Conservation (phyloP, 2,888 invertebrate genomes). For the Apotomis betuletana region DNA sequence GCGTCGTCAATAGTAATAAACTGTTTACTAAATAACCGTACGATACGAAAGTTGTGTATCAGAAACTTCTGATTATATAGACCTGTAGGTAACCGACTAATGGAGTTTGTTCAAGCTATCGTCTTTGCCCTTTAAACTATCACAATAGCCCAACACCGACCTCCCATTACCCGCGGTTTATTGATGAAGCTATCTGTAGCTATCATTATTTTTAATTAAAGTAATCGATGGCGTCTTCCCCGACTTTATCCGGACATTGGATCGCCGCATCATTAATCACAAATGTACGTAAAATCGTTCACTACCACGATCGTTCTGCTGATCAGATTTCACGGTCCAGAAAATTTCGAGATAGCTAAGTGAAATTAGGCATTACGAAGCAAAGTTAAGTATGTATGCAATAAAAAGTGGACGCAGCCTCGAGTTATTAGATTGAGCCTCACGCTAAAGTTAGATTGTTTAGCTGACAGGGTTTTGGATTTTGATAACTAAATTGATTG, state of each 20-base stretch:
- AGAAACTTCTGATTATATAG: not conserved
- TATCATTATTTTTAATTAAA: slow-evolving; percentile 63
- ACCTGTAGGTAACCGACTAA: not conserved
- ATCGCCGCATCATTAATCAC: slow-evolving; percentile 57
- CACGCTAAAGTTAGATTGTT: too few species aligned
- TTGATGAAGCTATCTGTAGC: slow-evolving; percentile 47
- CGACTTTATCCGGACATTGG: slow-evolving; percentile 50
- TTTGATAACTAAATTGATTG: too few species aligned
- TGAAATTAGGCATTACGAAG: slow-evolving; percentile 30
- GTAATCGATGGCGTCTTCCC: slow-evolving; percentile 53
- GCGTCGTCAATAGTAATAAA: too few species aligned
- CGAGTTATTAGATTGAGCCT: too few species aligned
- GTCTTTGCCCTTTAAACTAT: slow-evolving; percentile 4
- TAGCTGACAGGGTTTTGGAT: too few species aligned
- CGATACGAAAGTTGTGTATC: not conserved
- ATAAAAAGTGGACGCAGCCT: not conserved
- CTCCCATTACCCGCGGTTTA: slow-evolving; percentile 40
- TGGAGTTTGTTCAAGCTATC: not conserved
- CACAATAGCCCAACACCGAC: slow-evolving; percentile 20
- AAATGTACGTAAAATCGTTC: slow-evolving; percentile 33
- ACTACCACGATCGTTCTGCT: slow-evolving; percentile 19
- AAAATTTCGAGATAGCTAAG: slow-evolving; percentile 24
- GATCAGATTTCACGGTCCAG: slow-evolving; percentile 31
- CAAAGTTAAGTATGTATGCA: slow-evolving; percentile 2
- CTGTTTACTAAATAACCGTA: too few species aligned